Conservation (phyloP, 2,113 vertebrate species). For the Corvus hawaiiensis region DNA sequence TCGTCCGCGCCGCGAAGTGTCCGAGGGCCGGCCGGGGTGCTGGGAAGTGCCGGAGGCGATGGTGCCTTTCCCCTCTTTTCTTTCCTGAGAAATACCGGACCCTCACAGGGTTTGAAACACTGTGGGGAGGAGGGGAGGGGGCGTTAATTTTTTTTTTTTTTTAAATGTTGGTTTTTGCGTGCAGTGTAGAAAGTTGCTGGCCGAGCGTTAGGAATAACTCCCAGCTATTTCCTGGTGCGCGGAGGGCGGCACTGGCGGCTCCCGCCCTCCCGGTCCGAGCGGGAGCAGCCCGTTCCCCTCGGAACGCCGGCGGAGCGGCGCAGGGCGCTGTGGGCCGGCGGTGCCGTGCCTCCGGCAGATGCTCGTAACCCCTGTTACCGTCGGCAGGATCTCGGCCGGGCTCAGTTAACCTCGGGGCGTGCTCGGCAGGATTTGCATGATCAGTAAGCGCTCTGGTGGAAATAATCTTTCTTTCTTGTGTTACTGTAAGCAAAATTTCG, state of each 20-base stretch:
- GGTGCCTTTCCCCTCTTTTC: neutral
- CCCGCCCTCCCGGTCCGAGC: neutral
- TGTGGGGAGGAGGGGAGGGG: no score
- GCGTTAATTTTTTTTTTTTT: neutral
- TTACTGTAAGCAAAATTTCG: neutral
- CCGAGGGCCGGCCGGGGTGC: neutral
- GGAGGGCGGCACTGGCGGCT: neutral
- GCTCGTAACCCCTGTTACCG: rapidly evolving
- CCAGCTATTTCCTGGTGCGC: neutral
- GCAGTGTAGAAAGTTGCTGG: neutral
- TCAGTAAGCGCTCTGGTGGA: neutral
- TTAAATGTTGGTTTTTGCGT: neutral
- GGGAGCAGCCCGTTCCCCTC: neutral
- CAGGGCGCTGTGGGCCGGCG: neutral
- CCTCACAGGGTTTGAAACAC: neutral
- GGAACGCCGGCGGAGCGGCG: neutral
- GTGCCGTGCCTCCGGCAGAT: neutral
- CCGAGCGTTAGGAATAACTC: neutral
- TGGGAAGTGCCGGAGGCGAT: neutral
- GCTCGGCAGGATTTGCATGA: neutral
- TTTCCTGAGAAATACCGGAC: neutral
- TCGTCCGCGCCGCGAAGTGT: neutral
- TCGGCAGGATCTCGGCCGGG: rapidly evolving
- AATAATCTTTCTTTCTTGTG: neutral
- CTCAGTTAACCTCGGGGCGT: neutral